phyloP scores from a whole-genome alignment of 2,888 invertebrate species.

The Lithosia quadra region DNA sequence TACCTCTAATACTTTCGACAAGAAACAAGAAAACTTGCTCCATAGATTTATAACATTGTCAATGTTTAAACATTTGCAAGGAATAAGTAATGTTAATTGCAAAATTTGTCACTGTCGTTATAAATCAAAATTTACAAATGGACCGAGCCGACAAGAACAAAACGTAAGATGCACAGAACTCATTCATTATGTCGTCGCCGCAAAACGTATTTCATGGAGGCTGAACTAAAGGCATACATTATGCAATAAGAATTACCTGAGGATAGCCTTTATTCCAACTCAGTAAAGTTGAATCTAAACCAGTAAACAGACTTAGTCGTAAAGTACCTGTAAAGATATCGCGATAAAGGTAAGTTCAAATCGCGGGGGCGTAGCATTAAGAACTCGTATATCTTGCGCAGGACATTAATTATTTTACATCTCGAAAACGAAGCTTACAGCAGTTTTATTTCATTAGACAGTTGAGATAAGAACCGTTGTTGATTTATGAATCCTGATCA shows the following conservation, averaged over 20 bases:
- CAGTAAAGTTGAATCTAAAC: conserved; percentile 35
- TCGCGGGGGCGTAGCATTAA: conserved; percentile 79
- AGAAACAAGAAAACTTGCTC: not conserved
- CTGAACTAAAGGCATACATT: conserved; percentile 51
- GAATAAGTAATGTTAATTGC: conserved; percentile 41
- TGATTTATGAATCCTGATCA: conserved; percentile 76
- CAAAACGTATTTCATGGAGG: conserved; percentile 63
- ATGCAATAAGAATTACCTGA: conserved; percentile 33
- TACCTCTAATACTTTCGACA: not conserved
- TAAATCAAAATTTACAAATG: conserved; percentile 53
- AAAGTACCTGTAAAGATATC: conserved; percentile 60
- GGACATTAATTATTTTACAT: conserved; percentile 75
- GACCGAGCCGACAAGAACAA: conserved; percentile 57
- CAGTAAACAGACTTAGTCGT: conserved; percentile 36
- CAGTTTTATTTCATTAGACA: conserved; percentile 80
- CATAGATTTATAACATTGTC: conserved; percentile 18
- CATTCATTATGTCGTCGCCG: conserved; percentile 67
- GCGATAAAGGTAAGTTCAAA: conserved; percentile 60
- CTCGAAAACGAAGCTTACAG: conserved; percentile 59
- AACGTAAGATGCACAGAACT: conserved; percentile 62
- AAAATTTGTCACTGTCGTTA: conserved; percentile 47
- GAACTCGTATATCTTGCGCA: conserved; percentile 75
- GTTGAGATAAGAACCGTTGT: conserved; percentile 67
- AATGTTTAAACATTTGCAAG: not conserved
- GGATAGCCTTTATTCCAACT: conserved; percentile 34